Evolutionary conservation across 2,888 invertebrate genomes (phyloP), one percentile per base, ranked within the genome.

Genomic region (Merodon equestris): DNA sequence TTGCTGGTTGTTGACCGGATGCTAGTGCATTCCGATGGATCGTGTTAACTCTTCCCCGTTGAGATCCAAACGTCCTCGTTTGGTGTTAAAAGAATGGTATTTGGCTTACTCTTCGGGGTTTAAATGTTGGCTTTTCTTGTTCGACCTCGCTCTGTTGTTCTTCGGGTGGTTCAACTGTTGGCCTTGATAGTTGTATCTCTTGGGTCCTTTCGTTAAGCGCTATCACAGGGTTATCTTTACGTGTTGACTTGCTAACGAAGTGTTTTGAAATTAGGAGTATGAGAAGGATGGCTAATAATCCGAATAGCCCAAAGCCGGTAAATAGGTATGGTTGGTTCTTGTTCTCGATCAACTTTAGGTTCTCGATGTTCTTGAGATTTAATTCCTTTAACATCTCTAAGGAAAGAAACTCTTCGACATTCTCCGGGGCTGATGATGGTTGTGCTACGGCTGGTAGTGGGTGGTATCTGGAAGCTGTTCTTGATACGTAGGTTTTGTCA

Each of bases 371-470:
- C 15, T 44, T 58, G 5, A 47, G 7, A 19, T 36, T 18, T 36
- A 58, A 15, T 36, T 58, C 60, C 14, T 60, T 48, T 18, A 48
- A 27, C 48, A 48, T 40, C 18, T 60, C 58, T 45, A 45, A 27
- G 40, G 38, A 50, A 18, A 48, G 47, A n/a, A 57, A 44, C 19
- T 60, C 40, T 38, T 48, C 57, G 4, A 34, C 19, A 15, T 45
- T 44, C 44, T 10, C 48, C 13, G 10, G 38, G n/a, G 17, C 60
- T 38, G 48, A 15, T 60, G 40, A 48, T 45, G 60, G 50, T 48
- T 40, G 48, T 38, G 15, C 17, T 13, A 60, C 48, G 7, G 60
- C 19, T 27, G 61, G 50, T 15, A 61, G 27, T 51, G 51, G 51
- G 9, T 51, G 50, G 19, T 61, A 34, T 63, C 27, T 27, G 12